Base-by-base conservation (phyloP, 2,888 invertebrate species). In the Drosophila atripex region DNA sequence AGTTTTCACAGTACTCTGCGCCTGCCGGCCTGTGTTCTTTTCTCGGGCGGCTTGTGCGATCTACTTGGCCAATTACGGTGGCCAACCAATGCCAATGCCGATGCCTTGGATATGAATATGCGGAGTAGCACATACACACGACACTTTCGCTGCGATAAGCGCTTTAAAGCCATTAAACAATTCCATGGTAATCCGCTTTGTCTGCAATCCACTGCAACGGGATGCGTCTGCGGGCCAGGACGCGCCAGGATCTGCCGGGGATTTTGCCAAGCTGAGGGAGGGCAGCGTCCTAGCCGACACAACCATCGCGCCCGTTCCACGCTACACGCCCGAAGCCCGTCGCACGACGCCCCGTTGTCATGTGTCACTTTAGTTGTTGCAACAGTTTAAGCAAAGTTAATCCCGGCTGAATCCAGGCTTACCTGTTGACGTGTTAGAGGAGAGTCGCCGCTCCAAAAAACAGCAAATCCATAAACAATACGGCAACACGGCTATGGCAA, bases 381-480 rank as follows among this genome's bases (percentile, higher is more conserved):
- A 75, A 74, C 82, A 75, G 71, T 78, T 77, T 77, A 78, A 86
- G 86, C 78, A 80, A 75, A 77, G 73, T 79, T 85, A 84, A 86
- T 87, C 83, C 78, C 72, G 71, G 75, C 76, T 74, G 75, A 80
- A 85, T 75, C 70, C 73, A 64, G 72, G 80, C 84, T 86, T 86
- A 87, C 85, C 87, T 86, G 87, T 80, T 86, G 80, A 80, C 66
- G 85, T 84, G 85, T 82, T 84, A 73, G 75, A 75, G 70, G 71
- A 63, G 51, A 75, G 75, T 71, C 73, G 68, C 70, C 53, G 71
- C 71, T 72, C 56, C 58, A 32, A 56, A 71, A 60, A 57, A 61
- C 46, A 65, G 46, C 75, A 65, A 80, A 78, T 85, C 73, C 82
- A 82, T 72, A 78, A 77, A 75, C 77, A 77, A 82, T 74, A 68